Evolutionary conservation across 2,113 vertebrate genomes (phyloP), one percentile per base, ranked within the genome.

Genomic region (Semnornis frantzii): DNA sequence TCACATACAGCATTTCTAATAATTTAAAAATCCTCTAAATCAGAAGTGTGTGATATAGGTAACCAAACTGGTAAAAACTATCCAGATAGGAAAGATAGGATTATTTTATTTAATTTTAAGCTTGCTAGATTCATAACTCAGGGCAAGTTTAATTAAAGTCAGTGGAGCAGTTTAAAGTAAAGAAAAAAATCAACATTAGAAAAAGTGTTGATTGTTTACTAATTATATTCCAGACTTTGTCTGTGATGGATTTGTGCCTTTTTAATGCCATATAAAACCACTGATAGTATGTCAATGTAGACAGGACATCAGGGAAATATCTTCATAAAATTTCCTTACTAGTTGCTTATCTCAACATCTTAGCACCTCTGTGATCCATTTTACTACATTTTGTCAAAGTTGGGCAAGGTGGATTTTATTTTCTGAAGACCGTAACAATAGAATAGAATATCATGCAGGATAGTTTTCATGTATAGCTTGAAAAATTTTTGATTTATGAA

Each of bases 81-180:
- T 97, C 91, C 90, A 95, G 92, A 97, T 94, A 96, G 95, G 78
- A 96, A 96, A 96, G 85, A 63, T 75, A 83, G 59, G 88, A 97
- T 93, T 87, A 95, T 91, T 90, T 87, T 82, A 88, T 93, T 89
- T 93, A 85, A 72, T 94, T 95, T 95, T 83, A 85, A 94, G 95
- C 96, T 97, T 97, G 89, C 94, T 96, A 93, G 95, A 89, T 96
- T 97, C 95, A 95, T 97, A 97, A 97, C 97, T 97, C 94, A 97
- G 97, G 97, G 97, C 97, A 97, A 97, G 97, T 97, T 98, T 98
- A 98, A 98, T 98, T 98, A 97, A 98, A 97, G 95, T 97, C 97
- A 97, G 97, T 97, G 97, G 97, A 97, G 97, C 97, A 97, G 95
- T 97, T 97, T 98, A 98, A 97, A 98, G 91, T 92, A 95, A 97